Conservation (phyloP, 92 coral and sea anemone species). For the Desmophyllum pertusum region DNA sequence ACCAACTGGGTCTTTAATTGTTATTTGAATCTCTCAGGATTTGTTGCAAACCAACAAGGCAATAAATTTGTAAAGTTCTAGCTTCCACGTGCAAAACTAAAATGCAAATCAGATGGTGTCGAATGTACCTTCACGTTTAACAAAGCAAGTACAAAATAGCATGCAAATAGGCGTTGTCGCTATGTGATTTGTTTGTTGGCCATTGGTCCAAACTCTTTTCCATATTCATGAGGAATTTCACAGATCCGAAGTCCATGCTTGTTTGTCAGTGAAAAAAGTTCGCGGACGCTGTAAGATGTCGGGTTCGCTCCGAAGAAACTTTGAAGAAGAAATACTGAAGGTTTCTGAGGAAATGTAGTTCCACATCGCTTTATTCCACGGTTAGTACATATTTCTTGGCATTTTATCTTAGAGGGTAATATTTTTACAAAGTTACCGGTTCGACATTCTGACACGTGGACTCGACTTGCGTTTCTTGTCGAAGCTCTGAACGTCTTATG, state of each 20-base stretch:
- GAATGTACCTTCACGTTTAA: too few species aligned
- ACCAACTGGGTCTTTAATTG: too few species aligned
- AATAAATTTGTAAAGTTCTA: too few species aligned
- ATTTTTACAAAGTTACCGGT: neutral
- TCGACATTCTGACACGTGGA: neutral
- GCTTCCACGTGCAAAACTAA: too few species aligned
- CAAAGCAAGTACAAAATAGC: neutral
- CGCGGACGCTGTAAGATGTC: neutral
- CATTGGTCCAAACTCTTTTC: neutral
- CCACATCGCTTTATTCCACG: neutral
- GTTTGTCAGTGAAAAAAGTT: neutral
- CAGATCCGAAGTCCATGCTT: neutral
- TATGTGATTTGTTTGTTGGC: neutral
- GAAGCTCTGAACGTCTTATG: neutral
- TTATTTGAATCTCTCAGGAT: too few species aligned
- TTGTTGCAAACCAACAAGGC: too few species aligned
- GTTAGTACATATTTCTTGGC: neutral
- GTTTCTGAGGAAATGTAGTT: neutral
- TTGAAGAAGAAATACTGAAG: neutral
- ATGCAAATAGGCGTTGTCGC: neutral
- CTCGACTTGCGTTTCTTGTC: neutral
- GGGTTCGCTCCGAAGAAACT: neutral
- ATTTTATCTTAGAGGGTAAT: neutral
- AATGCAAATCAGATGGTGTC: too few species aligned
- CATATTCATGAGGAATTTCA: neutral